Base-by-base conservation (phyloP, 2,113 vertebrate genomes). In the Melanocharis versteri region DNA sequence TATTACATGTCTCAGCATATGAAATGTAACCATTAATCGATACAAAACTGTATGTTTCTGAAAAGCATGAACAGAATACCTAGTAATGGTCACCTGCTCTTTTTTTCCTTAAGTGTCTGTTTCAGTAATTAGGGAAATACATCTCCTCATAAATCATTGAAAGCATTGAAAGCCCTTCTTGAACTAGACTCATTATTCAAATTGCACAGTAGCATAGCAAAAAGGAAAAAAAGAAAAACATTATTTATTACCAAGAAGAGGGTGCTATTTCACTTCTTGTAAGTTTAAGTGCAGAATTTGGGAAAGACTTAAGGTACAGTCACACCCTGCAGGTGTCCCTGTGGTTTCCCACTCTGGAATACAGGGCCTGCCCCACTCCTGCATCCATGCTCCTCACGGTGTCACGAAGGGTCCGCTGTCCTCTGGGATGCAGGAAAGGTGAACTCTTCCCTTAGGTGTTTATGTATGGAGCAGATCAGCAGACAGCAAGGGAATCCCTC, bases 51-150 rank as follows among this genome's bases (percentile, higher is more conserved):
- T 53, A 28, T 81, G 14, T 65, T 60, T 58, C 87, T 87, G 40
- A 93, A 96, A 93, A 60, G 58, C 48, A 65, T 47, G 26, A 45
- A 58, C n/a, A 70, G 26, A 79, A 30, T 39, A 58, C 4, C 8
- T 48, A 62, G 44, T 70, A 86, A 79, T 23, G 30, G 70, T 60
- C 2, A 3, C 22, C 6, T 89, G 21, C 23, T 91, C n/a, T 92
- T 61, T 96, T 60, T 91, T 93, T 94, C 71, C 19, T 48, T 18
- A 90, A 93, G 11, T 62, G 17, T 79, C n/a, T 94, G n/a, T 70
- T 86, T 57, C 48, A 90, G 31, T 88, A 94, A 95, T 94, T 57
- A 95, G 28, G 6, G 89, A 80, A 93, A 77, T 47, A 39, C 15
- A 44, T n/a, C 27, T 84, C 30, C 68, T 87, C 45, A 26, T 62